A percentile compares a stretch with the other conserved stretches of the same genome.
Evolutionary conservation across 2,888 invertebrate species (phyloP).

Genomic region (Tenodera sinensis): DNA sequence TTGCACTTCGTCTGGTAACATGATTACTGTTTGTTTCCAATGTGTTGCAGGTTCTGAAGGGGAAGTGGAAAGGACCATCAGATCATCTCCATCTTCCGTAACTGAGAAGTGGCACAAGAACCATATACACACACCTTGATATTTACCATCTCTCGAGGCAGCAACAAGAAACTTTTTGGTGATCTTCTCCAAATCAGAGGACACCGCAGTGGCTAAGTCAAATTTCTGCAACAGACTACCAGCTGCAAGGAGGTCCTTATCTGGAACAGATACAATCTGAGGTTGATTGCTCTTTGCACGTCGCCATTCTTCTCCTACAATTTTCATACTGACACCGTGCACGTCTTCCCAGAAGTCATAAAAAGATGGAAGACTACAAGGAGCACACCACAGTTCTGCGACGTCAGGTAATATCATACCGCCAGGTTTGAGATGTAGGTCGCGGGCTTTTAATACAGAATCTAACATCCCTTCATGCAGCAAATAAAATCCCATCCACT

Average conservation of each 20-base stretch:
- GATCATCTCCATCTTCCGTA: conserved; percentile 39
- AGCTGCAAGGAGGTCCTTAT: conserved; percentile 60
- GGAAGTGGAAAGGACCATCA: conserved; percentile 53
- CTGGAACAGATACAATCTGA: conserved; percentile 55
- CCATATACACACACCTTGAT: conserved; percentile 66
- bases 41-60: conserved; percentile 58
- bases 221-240: conserved; percentile 64
- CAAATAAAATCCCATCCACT: conserved; percentile 98
- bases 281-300: conserved; percentile 61
- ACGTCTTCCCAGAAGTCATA: conserved; percentile 75
- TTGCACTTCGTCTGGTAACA: conserved; percentile 62
- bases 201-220: conserved; percentile 59
- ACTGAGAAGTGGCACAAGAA: conserved; percentile 72
- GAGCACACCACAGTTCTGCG: conserved; percentile 63
- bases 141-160: conserved; percentile 54
- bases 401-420: conserved; percentile 74
- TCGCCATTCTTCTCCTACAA: conserved; percentile 57
- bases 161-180: conserved; percentile 59
- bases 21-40: conserved; percentile 72
- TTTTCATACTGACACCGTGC: conserved; percentile 74
- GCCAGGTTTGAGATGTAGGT: conserved; percentile 69
- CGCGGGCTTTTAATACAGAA: conserved; percentile 78
- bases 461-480: conserved; percentile 95
- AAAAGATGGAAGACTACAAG: conserved; percentile 59
- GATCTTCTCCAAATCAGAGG: conserved; percentile 58